Percentiles rank a stretch among this genome's conserved stretches.
These are phyloP conservation scores for Drosophila lacertosa DNA, from an alignment of 1,140 invertebrate genomes.

Conservation along the genomic window DNA sequence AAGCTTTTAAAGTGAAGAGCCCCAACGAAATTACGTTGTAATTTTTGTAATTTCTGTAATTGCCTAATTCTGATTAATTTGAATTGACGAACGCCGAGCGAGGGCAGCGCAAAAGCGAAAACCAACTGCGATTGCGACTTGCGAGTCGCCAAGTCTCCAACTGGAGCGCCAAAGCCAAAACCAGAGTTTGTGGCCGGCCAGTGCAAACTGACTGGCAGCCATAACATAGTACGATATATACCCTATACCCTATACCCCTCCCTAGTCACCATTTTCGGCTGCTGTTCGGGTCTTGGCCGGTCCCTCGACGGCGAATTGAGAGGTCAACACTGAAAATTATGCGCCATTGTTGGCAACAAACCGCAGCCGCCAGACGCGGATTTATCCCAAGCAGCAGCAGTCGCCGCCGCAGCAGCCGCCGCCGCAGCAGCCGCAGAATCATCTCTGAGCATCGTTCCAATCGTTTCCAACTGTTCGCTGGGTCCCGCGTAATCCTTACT, in stretches of 20 bases:
- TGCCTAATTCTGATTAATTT: conserved; percentile 84
- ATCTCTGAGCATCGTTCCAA: conserved; percentile 20
- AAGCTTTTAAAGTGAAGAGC: conserved; percentile 80
- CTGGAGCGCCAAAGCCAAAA: conserved; percentile 44
- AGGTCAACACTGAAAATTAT: conserved; percentile 79
- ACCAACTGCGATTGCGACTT: not conserved
- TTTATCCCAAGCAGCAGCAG: conserved; percentile 21
- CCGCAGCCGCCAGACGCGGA: conserved; percentile 23
- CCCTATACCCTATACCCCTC: not conserved
- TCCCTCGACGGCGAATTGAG: conserved; percentile 72
- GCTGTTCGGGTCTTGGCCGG: not conserved
- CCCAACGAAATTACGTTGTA: conserved; percentile 79
- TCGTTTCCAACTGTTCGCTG: not conserved
- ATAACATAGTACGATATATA: not conserved
- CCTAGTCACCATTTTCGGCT: conserved; percentile 23
- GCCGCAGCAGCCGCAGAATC: not conserved
- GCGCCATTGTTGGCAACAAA: conserved; percentile 65
- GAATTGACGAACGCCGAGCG: conserved; percentile 62
- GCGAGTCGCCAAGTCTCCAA: conserved; percentile 1
- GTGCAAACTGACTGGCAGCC: not conserved
- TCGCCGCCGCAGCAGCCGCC: not conserved
- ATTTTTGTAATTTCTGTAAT: conserved; percentile 84
- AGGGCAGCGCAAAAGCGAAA: not conserved
- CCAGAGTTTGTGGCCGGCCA: not conserved
- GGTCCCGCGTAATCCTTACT: conserved; percentile 71